Evolutionary conservation across 1,140 invertebrate species (phyloP), one percentile per base, ranked within the genome.

Genomic region (Drosophila obscura): DNA sequence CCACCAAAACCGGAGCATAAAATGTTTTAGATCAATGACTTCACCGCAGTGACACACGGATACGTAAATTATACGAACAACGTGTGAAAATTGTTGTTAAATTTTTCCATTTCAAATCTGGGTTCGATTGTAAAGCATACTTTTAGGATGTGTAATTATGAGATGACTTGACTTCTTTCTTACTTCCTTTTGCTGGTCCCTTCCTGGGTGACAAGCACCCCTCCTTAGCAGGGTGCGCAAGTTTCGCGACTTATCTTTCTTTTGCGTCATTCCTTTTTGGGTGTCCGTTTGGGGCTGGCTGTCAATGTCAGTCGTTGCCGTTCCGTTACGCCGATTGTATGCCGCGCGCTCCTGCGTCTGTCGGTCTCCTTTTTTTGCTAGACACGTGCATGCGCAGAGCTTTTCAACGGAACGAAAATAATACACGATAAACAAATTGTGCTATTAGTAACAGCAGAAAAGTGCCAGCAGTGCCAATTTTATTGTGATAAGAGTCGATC

Each of bases 401-500:
- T 24, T 26, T 2, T 1, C 2, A 13, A 6, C 24, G 6, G 31
- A 43, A 43, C 2, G 6, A 6, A 28, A 57, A 56, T 44, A 13
- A 5, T 49, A 5, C 48, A 9, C 57, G 59, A 60, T 60, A 72
- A 72, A 72, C 31, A 53, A 72, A 52, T 60, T 35, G 44, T 24
- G 39, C 41, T 71, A 69, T 68, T 57, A 60, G 46, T 45, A 28
- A 60, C 50, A 55, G 9, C 28, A 35, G 31, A 60, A 41, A 41
- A 46, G 48, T 13, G 19, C n/a, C 39, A 16, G 39, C 22, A 26
- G 66, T 72, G 68, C 68, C 66, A 72, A 72, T 72, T 72, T 31
- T 52, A 19, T 19, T 72, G 56, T 72, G 56, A 72, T 72, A 72
- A 72, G 49, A 72, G 41, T 39, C 19, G 66, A 72, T 72, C 31